Evolutionary conservation across 2,113 vertebrate genomes (phyloP).

Genomic region (Ptyas mucosa): DNA sequence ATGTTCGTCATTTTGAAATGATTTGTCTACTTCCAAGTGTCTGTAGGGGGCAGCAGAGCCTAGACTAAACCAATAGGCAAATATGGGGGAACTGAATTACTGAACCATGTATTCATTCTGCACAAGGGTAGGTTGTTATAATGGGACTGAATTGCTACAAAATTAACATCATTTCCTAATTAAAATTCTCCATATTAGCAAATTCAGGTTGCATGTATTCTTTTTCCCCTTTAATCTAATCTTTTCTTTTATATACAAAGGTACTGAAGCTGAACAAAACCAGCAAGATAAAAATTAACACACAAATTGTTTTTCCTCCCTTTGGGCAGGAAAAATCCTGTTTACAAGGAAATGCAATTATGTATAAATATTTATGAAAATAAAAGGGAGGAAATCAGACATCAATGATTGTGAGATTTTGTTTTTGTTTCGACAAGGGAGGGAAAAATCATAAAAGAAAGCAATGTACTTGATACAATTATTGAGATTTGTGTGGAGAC

Average conservation of each 20-base stretch:
- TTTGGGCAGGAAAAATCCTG: conserved; percentile 69
- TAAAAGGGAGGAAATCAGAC: conserved; percentile 53
- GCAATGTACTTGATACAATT: conserved; percentile 56
- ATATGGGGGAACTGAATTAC: conserved; percentile 27
- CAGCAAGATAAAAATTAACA: conserved; percentile 75
- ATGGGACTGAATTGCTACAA: conserved; percentile 51
- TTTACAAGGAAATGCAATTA: conserved; percentile 70
- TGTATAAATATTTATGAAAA: conserved; percentile 77
- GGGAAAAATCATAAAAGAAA: conserved; percentile 50
- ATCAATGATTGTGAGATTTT: conserved; percentile 39
- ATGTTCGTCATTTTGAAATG: not conserved
- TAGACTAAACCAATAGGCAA: conserved; percentile 56
- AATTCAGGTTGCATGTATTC: conserved; percentile 57
- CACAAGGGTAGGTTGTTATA: conserved; percentile 21
- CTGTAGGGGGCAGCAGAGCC: conserved; percentile 71
- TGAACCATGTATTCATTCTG: conserved; percentile 35
- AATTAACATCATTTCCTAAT: conserved; percentile 65
- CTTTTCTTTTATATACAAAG: conserved; percentile 70
- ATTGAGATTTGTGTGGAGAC: conserved; percentile 46
- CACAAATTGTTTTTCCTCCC: conserved; percentile 75
- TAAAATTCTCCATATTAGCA: conserved; percentile 67
- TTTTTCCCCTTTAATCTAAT: conserved; percentile 64
- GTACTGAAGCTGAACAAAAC: conserved; percentile 72
- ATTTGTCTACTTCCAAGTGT: conserved; percentile 32
- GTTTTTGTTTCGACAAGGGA: conserved; percentile 37